Evolutionary conservation across 2,888 invertebrate species (phyloP).

Genomic region (Laspeyria flexula): DNA sequence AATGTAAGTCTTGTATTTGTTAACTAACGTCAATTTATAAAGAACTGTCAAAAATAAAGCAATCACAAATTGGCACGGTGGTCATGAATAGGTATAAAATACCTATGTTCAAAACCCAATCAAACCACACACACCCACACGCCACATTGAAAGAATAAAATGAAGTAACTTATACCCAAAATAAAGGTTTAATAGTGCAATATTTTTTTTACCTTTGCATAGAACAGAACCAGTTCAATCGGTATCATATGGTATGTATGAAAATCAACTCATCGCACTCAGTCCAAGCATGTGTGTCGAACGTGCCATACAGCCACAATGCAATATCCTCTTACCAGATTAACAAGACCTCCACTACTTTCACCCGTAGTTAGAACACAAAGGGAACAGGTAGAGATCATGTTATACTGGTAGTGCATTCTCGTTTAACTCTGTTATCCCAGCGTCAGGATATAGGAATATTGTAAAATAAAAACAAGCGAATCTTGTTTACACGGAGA

Average conservation of each 20-base stretch:
- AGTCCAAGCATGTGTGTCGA: conserved; percentile 33
- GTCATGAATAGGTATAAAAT: too few species aligned
- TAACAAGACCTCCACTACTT: not conserved
- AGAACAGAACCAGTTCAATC: conserved; percentile 1
- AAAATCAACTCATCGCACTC: conserved; percentile 34
- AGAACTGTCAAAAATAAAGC: too few species aligned
- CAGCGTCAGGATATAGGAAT: conserved; percentile 3
- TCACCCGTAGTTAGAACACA: not conserved
- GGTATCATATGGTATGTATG: conserved; percentile 1
- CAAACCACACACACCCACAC: too few species aligned
- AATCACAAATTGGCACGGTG: too few species aligned
- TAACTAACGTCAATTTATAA: too few species aligned
- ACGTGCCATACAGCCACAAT: conserved; percentile 37
- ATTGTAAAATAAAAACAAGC: conserved; percentile 4
- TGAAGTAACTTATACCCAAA: not conserved
- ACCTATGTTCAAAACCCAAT: too few species aligned
- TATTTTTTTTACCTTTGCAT: not conserved
- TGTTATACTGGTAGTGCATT: conserved; percentile 6
- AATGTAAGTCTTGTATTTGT: too few species aligned
- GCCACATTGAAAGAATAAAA: too few species aligned
- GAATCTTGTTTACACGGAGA: not conserved
- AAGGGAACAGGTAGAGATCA: not conserved
- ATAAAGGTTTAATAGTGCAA: not conserved
- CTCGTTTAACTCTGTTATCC: conserved; percentile 12
- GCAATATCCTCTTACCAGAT: conserved; percentile 20